These are phyloP conservation scores for Cladorhizidae sp. DNA, from an alignment of 37 sponge, comb jelly and placozoan species.

Conservation along the genomic window DNA sequence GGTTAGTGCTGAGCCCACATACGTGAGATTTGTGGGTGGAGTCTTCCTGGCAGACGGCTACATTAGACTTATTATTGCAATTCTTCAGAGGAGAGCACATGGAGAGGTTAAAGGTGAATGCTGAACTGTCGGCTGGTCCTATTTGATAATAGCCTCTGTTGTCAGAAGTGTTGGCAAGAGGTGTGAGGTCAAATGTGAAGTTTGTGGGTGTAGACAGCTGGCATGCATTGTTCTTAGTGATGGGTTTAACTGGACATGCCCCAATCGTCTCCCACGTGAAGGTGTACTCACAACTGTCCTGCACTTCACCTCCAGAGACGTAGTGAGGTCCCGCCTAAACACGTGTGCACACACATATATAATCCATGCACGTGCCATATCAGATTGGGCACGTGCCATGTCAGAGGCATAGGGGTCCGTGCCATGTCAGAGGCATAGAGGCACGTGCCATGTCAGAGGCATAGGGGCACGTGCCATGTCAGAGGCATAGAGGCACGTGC, in stretches of 20 bases:
- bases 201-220: constrained; percentile 22
- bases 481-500: too few relatives aligned
- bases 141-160: not conserved
- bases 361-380: not conserved
- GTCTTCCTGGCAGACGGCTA: constrained; percentile 56
- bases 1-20: constrained; percentile 16
- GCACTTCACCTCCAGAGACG: constrained; percentile 49
- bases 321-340: constrained; percentile 37
- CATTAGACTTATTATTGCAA: not conserved
- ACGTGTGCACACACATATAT: not conserved
- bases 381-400: too few relatives aligned
- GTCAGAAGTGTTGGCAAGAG: not conserved
- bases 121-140: not conserved
- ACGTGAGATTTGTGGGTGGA: not conserved
- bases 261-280: constrained; percentile 66
- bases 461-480: too few relatives aligned
- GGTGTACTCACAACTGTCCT: constrained; percentile 45
- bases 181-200: constrained; percentile 52
- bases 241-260: constrained; percentile 54
- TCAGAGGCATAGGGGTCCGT: too few relatives aligned
- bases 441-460: too few relatives aligned
- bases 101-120: constrained; percentile 22
- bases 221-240: constrained; percentile 20
- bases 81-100: not conserved
- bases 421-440: too few relatives aligned